A percentile compares a stretch with the other conserved stretches of the same genome.
Conservation (phyloP, 2,113 vertebrate species). For the Calyptommatus sinebrachiatus region DNA sequence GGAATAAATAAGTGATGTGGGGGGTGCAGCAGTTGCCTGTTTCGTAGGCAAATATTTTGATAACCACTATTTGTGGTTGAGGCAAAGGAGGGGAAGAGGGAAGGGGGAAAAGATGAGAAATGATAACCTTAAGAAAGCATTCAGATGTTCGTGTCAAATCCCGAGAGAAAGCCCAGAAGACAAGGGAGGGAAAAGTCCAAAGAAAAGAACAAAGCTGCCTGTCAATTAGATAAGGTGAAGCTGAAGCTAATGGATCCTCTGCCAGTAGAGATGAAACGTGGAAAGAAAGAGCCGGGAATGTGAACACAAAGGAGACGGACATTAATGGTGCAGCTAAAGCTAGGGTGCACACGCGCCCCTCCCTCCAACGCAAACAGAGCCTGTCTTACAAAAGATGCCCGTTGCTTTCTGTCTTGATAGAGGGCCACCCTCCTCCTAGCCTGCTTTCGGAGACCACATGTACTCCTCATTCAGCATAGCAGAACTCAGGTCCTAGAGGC, state of each 20-base stretch:
- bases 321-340: constrained; percentile 39
- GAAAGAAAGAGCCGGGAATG: constrained; percentile 22
- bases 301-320: constrained; percentile 42
- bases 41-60: background rate
- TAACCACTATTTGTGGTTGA: background rate
- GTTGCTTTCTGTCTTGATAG: background rate
- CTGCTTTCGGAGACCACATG: background rate
- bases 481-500: background rate
- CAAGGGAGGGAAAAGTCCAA: constrained; percentile 44
- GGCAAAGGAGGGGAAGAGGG: background rate
- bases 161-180: constrained; percentile 22
- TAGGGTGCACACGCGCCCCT: constrained; percentile 29
- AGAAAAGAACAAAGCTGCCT: constrained; percentile 59
- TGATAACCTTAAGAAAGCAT: background rate
- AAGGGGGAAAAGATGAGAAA: constrained; percentile 1
- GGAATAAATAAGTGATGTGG: no score
- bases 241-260: constrained; percentile 48
- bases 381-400: constrained; percentile 2
- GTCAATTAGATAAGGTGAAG: constrained; percentile 62
- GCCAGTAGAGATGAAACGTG: constrained; percentile 45
- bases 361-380: constrained; percentile 28
- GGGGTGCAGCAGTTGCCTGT: background rate
- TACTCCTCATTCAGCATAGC: no score
- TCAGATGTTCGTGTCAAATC: constrained; percentile 2
- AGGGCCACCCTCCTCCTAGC: background rate